Evolutionary conservation across 2,113 vertebrate species (phyloP).

Genomic region (Diglossa brunneiventris): DNA sequence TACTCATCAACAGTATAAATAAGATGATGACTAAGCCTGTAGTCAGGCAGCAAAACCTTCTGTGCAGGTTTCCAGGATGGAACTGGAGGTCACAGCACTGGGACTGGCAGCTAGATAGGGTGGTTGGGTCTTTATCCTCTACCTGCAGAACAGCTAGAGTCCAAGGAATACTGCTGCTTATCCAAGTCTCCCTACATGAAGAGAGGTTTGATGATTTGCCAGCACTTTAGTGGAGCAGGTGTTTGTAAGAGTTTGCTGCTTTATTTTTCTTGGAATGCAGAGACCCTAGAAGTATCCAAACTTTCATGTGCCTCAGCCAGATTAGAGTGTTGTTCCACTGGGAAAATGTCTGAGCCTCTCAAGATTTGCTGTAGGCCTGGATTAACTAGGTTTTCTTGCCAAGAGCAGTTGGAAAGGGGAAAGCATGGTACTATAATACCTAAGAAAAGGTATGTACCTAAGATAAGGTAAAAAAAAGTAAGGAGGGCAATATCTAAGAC

Average conservation of each 20-base stretch:
- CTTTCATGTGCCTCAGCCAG: neutral
- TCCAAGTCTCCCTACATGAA: neutral
- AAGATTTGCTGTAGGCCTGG: neutral
- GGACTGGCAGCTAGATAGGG: neutral
- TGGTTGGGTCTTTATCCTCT: neutral
- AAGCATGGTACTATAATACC: neutral
- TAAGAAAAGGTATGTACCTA: neutral
- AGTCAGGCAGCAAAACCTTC: neutral
- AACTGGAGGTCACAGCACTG: neutral
- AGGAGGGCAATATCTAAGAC: neutral
- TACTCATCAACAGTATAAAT: neutral
- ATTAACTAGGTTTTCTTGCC: neutral
- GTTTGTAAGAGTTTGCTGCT: neutral
- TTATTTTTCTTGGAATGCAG: constrained; percentile 9
- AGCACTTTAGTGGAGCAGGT: neutral
- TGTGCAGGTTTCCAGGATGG: neutral
- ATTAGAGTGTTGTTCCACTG: neutral
- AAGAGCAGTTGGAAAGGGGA: neutral
- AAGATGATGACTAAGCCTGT: neutral
- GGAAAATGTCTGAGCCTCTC: neutral
- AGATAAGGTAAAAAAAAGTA: neutral
- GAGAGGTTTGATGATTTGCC: neutral
- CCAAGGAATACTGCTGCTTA: neutral
- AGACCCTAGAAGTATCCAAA: neutral
- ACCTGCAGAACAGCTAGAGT: neutral